Conservation (phyloP, 2,113 vertebrate genomes). For the Cyprinodon variegatus region DNA sequence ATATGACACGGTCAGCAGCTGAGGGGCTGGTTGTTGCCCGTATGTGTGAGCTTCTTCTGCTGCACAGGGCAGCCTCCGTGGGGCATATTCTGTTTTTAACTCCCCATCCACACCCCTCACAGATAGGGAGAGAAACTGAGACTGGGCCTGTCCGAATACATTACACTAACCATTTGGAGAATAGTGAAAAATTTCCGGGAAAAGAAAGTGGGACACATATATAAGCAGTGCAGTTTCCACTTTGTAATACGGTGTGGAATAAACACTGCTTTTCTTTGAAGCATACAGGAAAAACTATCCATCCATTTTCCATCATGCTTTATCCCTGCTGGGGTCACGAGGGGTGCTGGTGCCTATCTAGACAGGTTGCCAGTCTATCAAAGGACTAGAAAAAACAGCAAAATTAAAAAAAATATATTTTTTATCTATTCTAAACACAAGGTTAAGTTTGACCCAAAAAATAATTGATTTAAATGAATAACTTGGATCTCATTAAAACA, state of each 20-base stretch:
- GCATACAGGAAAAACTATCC: too few relatives aligned
- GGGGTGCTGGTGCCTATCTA: too few relatives aligned
- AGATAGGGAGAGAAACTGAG: conserved; percentile 34
- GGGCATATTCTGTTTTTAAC: conserved; percentile 64
- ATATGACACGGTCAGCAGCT: conserved; percentile 38
- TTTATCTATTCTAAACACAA: too few relatives aligned
- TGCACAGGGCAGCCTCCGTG: conserved; percentile 18
- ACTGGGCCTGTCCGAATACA: conserved; percentile 63
- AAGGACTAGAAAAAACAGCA: too few relatives aligned
- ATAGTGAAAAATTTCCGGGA: conserved; percentile 30
- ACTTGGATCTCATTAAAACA: too few relatives aligned
- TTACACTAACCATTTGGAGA: conserved; percentile 65
- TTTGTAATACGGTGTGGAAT: conserved; percentile 51
- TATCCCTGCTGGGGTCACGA: too few relatives aligned
- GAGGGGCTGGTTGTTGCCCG: conserved; percentile 25
- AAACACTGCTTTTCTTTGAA: conserved; percentile 33
- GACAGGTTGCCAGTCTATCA: too few relatives aligned
- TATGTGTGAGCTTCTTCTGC: conserved; percentile 12
- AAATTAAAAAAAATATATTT: too few relatives aligned
- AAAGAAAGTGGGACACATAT: conserved; percentile 63
- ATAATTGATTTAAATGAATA: too few relatives aligned
- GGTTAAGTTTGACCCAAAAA: too few relatives aligned
- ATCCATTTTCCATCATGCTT: too few relatives aligned
- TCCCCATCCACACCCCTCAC: conserved; percentile 49
- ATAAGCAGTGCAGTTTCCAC: conserved; percentile 51